These are phyloP conservation scores for Trachelipus rathkii DNA, from an alignment of 1,140 invertebrate species.

Conservation along the genomic window DNA sequence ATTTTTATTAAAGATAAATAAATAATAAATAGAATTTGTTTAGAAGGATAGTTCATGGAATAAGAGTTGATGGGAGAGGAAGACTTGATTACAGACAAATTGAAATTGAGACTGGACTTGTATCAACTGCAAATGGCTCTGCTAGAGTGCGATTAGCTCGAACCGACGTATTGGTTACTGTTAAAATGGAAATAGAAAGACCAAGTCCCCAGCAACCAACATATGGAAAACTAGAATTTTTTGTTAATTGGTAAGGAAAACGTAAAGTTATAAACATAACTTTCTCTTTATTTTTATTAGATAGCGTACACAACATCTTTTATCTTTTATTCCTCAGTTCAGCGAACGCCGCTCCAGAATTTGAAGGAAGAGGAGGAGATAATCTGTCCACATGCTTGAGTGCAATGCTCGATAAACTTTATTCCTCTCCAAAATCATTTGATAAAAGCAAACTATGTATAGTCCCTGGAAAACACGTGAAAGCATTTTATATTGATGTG, in stretches of 20 bases:
- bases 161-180: slow-evolving; percentile 85
- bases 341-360: slow-evolving; percentile 89
- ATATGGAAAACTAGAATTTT: slow-evolving; percentile 86
- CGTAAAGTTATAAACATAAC: not conserved
- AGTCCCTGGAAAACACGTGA: no score
- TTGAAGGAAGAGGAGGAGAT: slow-evolving; percentile 91
- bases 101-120: slow-evolving; percentile 83
- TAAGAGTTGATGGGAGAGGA: slow-evolving; percentile 79
- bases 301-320: not conserved
- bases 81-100: slow-evolving; percentile 80
- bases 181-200: slow-evolving; percentile 84
- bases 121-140: slow-evolving; percentile 85
- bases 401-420: slow-evolving; percentile 69
- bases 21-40: no score
- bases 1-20: no score
- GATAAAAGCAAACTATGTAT: slow-evolving; percentile 77
- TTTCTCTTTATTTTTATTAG: slow-evolving; percentile 12
- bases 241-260: slow-evolving; percentile 79
- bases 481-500: no score
- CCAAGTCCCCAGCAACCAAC: slow-evolving; percentile 68
- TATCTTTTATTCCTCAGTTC: slow-evolving; percentile 60
- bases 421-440: slow-evolving; percentile 68
- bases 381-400: slow-evolving; percentile 78
- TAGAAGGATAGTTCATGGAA: slow-evolving; percentile 60
- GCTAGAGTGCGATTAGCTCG: slow-evolving; percentile 78